Conservation (phyloP, 2,888 invertebrate species). For the Toxonevra muliebris region DNA sequence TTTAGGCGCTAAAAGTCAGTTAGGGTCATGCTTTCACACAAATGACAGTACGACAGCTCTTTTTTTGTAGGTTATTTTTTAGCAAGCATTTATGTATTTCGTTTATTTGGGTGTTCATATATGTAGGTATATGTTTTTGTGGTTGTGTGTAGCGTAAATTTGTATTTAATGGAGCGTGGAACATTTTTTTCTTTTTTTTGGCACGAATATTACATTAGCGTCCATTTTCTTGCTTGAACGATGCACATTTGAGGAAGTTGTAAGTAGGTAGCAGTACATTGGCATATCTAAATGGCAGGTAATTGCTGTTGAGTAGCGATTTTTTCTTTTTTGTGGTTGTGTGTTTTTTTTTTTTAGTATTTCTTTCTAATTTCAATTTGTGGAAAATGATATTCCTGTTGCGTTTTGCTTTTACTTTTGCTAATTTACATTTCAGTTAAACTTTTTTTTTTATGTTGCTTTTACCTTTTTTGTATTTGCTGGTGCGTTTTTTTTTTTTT, state of each 20-base stretch:
- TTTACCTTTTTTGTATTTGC: background rate
- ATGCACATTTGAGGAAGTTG: background rate
- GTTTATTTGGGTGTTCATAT: background rate
- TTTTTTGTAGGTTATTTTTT: background rate
- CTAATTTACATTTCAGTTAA: too few species aligned
- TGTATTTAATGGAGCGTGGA: slow-evolving; percentile 10
- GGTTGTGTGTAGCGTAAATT: background rate
- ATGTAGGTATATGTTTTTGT: slow-evolving; percentile 3
- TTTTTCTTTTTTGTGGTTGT: background rate
- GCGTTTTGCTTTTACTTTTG: background rate
- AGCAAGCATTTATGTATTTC: background rate
- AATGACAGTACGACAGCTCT: background rate
- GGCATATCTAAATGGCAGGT: slow-evolving; percentile 1
- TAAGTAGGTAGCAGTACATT: slow-evolving; percentile 1
- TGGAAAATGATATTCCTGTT: slow-evolving; percentile 1
- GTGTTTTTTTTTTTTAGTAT: background rate
- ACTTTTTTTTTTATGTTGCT: background rate
- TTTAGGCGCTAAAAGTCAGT: slow-evolving; percentile 12
- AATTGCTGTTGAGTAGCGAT: background rate
- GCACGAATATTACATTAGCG: slow-evolving; percentile 10
- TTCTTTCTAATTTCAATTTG: background rate
- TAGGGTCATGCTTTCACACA: background rate
- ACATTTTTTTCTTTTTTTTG: background rate
- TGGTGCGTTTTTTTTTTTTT: background rate
- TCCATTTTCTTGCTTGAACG: background rate